Evolutionary conservation across 1,140 invertebrate species (phyloP), one percentile per base, ranked within the genome.

Genomic region (Danaus melanippus): DNA sequence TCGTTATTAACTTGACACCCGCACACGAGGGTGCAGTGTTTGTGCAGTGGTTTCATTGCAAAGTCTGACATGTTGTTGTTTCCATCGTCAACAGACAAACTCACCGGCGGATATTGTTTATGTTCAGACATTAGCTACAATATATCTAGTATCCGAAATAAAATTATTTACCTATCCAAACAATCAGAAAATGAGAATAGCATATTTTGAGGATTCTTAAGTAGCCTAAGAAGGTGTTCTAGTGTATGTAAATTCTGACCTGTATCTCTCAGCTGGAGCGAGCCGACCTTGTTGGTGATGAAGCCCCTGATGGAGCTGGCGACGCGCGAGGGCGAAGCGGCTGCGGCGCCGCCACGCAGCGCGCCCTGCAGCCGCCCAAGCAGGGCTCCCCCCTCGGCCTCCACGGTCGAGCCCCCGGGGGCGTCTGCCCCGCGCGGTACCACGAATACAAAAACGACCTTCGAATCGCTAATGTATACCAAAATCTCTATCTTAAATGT

Each of bases 381-480:
- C 76, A 84, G 75, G 67, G 84, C 80, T 64, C 71, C 74, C 58
- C 85, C 88, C 79, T 86, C 87, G 79, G 86, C 84, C 84, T 76
- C 88, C 86, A 89, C 79, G 79, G 87, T 89, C 86, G 84, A 84
- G 84, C 83, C 85, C 88, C 86, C 66, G 54, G 68, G 73, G 74
- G 64, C 68, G 60, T 43, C 61, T 59, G 70, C 71, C 76, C 76
- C 66, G 48, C 66, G 58, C 62, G 53, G 60, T 7, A 32, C 46
- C 52, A 11, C 50, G 8, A 51, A 66, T 53, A 56, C 48, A 43
- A 67, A 67, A 56, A 58, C 58, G 62, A 55, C 56, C 53, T 56
- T 58, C 43, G 49, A 66, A 66, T 53, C 63, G 45, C 12, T 17
- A 53, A 62, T 53, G 42, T 51, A 15, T 44, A 15, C 49, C 41